phyloP scores from a whole-genome alignment of 1,140 invertebrate species.

The Sycophila sp. region DNA sequence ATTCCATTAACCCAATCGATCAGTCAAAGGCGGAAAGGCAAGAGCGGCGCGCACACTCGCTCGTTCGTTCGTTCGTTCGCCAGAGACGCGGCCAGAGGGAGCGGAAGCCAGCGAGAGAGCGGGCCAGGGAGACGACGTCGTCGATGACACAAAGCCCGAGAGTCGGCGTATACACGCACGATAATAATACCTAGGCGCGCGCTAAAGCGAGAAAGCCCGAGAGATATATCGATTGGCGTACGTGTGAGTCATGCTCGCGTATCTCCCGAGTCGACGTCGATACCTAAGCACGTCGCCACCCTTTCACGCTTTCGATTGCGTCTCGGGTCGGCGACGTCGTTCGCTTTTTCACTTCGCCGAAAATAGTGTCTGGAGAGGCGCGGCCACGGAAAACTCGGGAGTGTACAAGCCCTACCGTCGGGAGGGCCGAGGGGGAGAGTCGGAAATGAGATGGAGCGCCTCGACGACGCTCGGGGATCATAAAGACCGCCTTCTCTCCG shows the following conservation, averaged over 20 bases:
- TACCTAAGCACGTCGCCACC: background rate
- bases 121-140: background rate
- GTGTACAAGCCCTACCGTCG: too few species aligned
- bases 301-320: constrained; percentile 7
- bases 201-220: background rate
- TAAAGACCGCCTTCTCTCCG: too few species aligned
- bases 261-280: constrained; percentile 1
- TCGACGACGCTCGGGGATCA: background rate
- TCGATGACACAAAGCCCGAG: background rate
- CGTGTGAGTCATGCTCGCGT: constrained; percentile 46
- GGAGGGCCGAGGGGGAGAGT: too few species aligned
- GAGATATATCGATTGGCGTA: constrained; percentile 49
- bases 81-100: background rate
- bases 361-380: too few species aligned
- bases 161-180: background rate
- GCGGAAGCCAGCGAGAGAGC: background rate
- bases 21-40: constrained; percentile 27
- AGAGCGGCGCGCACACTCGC: background rate
- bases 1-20: constrained; percentile 44
- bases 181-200: constrained; percentile 8
- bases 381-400: too few species aligned
- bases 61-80: background rate
- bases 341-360: too few species aligned
- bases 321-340: too few species aligned
- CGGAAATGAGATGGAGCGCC: background rate